These are phyloP conservation scores for Plodia interpunctella DNA, from an alignment of 1,140 invertebrate species.

Conservation along the genomic window DNA sequence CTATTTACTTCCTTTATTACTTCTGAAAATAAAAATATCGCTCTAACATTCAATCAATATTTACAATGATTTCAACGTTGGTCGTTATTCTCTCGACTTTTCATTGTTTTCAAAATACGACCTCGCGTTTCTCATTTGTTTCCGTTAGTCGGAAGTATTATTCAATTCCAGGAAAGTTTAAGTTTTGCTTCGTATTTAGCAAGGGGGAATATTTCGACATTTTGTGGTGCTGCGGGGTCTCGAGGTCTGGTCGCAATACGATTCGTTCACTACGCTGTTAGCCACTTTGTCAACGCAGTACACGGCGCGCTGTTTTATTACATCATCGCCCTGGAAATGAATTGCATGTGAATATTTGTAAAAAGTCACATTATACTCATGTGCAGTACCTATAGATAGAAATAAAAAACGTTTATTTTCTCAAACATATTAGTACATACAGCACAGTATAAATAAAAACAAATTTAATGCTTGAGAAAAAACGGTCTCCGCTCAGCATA, in stretches of 20 bases:
- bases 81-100: background rate
- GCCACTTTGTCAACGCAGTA: slow-evolving; percentile 62
- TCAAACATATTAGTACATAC: too few species aligned
- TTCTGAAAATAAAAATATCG: background rate
- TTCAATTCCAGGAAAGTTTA: background rate
- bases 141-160: background rate
- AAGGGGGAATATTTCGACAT: slow-evolving; percentile 61
- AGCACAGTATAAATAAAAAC: too few species aligned
- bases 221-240: slow-evolving; percentile 55
- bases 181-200: slow-evolving; percentile 28
- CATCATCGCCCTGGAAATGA: slow-evolving; percentile 50
- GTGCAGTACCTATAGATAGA: background rate
- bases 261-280: slow-evolving; percentile 52
- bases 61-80: slow-evolving; percentile 1
- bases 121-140: background rate
- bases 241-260: slow-evolving; percentile 46
- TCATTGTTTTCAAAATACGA: background rate
- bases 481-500: too few species aligned
- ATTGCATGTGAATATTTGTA: background rate
- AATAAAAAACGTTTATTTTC: background rate
- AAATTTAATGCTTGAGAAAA: too few species aligned
- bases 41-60: slow-evolving; percentile 4
- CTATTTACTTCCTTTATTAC: background rate
- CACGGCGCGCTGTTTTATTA: slow-evolving; percentile 45
- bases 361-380: background rate